These are phyloP conservation scores for Nestor notabilis DNA, from an alignment of 2,113 vertebrate species.

Conservation along the genomic window DNA sequence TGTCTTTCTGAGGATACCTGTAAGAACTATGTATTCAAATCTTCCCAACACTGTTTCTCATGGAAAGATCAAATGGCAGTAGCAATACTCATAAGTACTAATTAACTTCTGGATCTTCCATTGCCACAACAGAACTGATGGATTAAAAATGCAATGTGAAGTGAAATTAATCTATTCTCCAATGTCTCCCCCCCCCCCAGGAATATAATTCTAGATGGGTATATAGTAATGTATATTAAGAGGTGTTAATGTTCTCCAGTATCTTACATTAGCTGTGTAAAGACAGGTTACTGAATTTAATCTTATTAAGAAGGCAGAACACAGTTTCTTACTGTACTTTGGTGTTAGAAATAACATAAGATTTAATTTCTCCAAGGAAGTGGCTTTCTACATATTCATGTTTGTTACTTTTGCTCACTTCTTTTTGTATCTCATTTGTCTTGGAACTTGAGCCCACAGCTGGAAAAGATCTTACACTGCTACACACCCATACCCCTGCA, in stretches of 20 bases:
- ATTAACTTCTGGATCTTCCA: not conserved
- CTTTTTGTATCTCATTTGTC: not conserved
- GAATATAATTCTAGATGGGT: not conserved
- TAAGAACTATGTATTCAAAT: not conserved
- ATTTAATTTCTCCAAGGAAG: not conserved
- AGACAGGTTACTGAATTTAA: not conserved
- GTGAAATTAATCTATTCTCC: not conserved
- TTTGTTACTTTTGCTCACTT: not conserved
- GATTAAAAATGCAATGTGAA: not conserved
- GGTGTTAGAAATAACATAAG: not conserved
- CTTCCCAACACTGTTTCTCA: not conserved
- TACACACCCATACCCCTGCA: not conserved
- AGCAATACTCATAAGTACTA: not conserved
- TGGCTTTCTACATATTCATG: not conserved
- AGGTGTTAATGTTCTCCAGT: not conserved
- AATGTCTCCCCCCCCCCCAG: accelerated
- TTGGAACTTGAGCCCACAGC: not conserved
- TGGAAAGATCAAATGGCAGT: not conserved
- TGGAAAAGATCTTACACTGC: not conserved
- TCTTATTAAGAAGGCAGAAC: not conserved
- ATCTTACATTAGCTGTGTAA: not conserved
- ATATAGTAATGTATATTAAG: not conserved
- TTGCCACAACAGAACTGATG: not conserved
- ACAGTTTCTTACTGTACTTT: not conserved
- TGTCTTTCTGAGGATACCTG: not conserved